Percentiles rank a stretch among this genome's conserved stretches.
Evolutionary conservation across 2,113 vertebrate species (phyloP).

Genomic region (Tachycineta bicolor): DNA sequence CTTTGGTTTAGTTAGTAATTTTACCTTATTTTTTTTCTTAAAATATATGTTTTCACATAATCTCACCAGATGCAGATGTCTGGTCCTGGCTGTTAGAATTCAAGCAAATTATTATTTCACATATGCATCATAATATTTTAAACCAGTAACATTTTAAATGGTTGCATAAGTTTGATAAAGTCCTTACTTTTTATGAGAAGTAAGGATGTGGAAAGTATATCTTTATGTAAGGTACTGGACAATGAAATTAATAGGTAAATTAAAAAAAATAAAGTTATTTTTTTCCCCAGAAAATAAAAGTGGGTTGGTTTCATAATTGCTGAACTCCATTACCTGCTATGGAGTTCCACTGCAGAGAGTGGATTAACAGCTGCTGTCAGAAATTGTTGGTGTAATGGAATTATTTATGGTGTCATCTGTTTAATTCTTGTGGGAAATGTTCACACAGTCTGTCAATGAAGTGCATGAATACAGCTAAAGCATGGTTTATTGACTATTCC

Average conservation of each 20-base stretch:
- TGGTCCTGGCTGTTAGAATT: background rate
- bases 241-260: background rate
- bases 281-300: background rate
- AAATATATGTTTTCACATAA: background rate
- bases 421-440: slow-evolving; percentile 53
- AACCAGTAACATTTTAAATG: background rate
- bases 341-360: background rate
- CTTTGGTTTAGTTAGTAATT: background rate
- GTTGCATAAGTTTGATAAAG: background rate
- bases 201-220: background rate
- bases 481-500: slow-evolving; percentile 17
- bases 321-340: background rate
- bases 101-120: background rate
- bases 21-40: background rate
- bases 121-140: background rate
- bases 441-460: slow-evolving; percentile 49
- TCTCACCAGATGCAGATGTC: background rate
- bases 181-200: background rate
- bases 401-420: slow-evolving; percentile 67
- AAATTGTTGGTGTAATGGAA: slow-evolving; percentile 61
- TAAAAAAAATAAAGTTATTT: background rate
- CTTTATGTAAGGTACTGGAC: background rate
- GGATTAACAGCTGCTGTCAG: slow-evolving; percentile 59
- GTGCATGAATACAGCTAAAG: slow-evolving; percentile 26
- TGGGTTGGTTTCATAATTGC: background rate